These are phyloP conservation scores for Lindbergichthys nudifrons DNA, from an alignment of 2,797 vertebrate species.

Conservation along the genomic window DNA sequence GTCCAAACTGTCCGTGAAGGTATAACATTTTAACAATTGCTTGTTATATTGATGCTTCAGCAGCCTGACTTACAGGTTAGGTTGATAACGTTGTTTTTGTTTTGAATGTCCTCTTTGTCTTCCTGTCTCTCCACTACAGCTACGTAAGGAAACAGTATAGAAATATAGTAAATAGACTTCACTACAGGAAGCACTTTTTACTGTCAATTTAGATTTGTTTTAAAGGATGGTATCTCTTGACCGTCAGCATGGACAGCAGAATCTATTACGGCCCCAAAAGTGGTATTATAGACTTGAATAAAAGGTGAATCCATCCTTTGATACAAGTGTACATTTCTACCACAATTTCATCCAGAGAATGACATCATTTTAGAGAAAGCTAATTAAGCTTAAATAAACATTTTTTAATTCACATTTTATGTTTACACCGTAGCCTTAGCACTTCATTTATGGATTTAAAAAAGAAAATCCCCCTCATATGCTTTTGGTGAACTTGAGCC, in stretches of 20 bases:
- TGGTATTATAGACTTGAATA: neutral
- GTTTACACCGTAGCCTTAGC: neutral
- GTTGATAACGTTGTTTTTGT: neutral
- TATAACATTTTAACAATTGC: neutral
- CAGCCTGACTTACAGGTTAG: neutral
- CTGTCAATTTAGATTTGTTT: neutral
- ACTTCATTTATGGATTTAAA: neutral
- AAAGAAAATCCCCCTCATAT: no score
- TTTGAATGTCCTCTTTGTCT: no score
- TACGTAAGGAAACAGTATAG: neutral
- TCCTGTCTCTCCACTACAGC: neutral
- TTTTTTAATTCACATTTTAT: neutral
- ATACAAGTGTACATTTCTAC: neutral
- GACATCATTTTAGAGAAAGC: neutral
- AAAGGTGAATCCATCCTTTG: neutral
- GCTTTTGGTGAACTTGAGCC: slow-evolving; percentile 21
- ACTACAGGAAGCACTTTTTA: neutral
- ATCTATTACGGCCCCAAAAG: neutral
- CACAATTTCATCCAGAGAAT: neutral
- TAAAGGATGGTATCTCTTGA: neutral
- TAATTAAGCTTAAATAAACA: neutral
- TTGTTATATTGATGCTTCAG: neutral
- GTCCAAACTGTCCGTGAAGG: neutral
- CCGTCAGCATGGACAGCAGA: neutral
- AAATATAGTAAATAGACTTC: neutral